Conservation (phyloP, 2,888 invertebrate genomes). For the Lasioglossum zephyrum region DNA sequence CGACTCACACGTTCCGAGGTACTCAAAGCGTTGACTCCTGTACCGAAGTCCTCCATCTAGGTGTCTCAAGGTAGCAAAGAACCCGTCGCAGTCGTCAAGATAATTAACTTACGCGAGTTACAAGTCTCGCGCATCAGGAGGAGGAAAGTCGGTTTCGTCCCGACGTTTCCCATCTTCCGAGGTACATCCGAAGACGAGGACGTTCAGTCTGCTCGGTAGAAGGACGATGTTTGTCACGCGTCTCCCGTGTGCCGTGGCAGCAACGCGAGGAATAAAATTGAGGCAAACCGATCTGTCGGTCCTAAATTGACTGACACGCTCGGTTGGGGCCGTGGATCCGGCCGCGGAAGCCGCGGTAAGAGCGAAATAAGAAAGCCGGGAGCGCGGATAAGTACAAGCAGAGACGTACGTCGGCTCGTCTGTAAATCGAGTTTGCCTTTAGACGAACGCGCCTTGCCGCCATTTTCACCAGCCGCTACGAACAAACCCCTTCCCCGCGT, state of each 20-base stretch:
- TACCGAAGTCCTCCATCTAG: neutral
- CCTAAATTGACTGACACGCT: slow-evolving; percentile 62
- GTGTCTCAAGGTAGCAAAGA: neutral
- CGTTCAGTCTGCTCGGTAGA: neutral
- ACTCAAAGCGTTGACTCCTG: neutral
- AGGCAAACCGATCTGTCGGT: slow-evolving; percentile 61
- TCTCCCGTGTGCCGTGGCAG: neutral
- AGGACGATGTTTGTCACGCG: slow-evolving; percentile 55
- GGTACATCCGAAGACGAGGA: neutral
- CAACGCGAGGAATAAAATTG: slow-evolving; percentile 38
- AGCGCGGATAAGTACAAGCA: slow-evolving; percentile 49
- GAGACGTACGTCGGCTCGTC: slow-evolving; percentile 56
- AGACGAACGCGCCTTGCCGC: slow-evolving; percentile 38
- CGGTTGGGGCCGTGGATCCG: slow-evolving; percentile 30
- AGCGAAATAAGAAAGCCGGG: slow-evolving; percentile 39
- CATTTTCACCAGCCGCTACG: slow-evolving; percentile 19
- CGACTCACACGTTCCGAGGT: neutral
- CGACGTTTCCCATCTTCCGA: neutral
- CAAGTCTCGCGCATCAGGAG: neutral
- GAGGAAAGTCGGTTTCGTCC: neutral
- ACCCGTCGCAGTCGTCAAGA: neutral
- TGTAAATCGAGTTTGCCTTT: slow-evolving; percentile 65
- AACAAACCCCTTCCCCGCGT: neutral
- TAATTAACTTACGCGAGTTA: slow-evolving; percentile 2
- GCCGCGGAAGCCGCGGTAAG: slow-evolving; percentile 15